A percentile compares a stretch with the other conserved stretches of the same genome.
phyloP scores from a whole-genome alignment of 2,113 vertebrate species.

The Bagarius yarrelli region DNA sequence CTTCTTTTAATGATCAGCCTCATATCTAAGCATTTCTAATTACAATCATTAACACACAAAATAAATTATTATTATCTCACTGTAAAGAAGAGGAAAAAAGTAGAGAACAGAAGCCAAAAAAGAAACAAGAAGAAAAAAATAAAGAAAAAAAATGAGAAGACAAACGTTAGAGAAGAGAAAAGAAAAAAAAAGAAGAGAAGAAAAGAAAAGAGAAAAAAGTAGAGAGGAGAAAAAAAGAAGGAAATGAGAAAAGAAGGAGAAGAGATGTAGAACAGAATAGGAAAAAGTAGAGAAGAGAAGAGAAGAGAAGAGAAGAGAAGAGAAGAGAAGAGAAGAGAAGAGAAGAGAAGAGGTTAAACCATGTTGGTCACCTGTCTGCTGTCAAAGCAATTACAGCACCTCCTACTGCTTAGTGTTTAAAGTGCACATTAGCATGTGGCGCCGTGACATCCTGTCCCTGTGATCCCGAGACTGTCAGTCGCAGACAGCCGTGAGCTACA shows the following conservation, averaged over 20 bases:
- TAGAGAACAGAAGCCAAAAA: slow-evolving; percentile 14
- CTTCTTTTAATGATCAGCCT: slow-evolving; percentile 32
- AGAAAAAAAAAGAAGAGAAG: slow-evolving; percentile 39
- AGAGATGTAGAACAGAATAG: too few relatives aligned
- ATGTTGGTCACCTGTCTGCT: slow-evolving; percentile 63
- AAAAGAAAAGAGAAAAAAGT: slow-evolving; percentile 6
- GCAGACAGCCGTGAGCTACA: slow-evolving; percentile 39
- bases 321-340: slow-evolving; percentile 29
- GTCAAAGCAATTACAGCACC: slow-evolving; percentile 71
- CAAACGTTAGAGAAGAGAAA: slow-evolving; percentile 17
- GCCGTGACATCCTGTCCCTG: slow-evolving; percentile 50
- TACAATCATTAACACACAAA: slow-evolving; percentile 23
- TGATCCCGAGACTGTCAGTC: slow-evolving; percentile 56
- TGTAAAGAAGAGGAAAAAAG: slow-evolving; percentile 36
- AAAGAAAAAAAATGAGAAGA: slow-evolving; percentile 19
- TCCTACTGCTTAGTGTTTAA: slow-evolving; percentile 60
- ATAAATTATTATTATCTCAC: slow-evolving; percentile 22
- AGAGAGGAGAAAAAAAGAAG: slow-evolving; percentile 36
- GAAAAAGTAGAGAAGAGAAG: neutral
- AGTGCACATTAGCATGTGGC: slow-evolving; percentile 61
- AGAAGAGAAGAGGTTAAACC: slow-evolving; percentile 52
- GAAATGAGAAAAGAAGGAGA: slow-evolving; percentile 26
- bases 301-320: slow-evolving; percentile 13
- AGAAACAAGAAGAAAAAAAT: neutral
- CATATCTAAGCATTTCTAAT: slow-evolving; percentile 46